Base-by-base conservation (phyloP, 2,797 vertebrate genomes). In the Siniperca obscura region DNA sequence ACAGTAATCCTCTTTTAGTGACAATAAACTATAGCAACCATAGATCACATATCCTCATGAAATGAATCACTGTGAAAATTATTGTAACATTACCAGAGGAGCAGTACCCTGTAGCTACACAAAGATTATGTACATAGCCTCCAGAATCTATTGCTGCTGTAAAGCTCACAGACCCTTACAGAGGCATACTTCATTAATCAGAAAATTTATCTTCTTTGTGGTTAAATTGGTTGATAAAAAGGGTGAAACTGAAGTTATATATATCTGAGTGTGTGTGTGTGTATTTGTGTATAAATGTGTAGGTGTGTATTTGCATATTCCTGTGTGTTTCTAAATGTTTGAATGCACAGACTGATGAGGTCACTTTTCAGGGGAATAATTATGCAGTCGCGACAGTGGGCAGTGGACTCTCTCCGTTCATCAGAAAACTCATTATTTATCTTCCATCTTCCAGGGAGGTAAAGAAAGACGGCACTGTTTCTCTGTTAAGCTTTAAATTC, bases 1-100 rank as follows among this genome's bases (percentile, higher is more conserved):
- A 34, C 65, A 80, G 76, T 91, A 93, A 92, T 92, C 83, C 80
- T 81, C 80, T 90, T 90, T 79, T 78, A 74, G 77, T 78, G 80
- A 92, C 87, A 92, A 88, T 89, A 82, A 91, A 89, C 71, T 74
- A 76, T 55, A 82, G 84, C 72, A 79, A 40, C 83, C 80, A 55
- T 82, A 86, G 72, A 90, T 90, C 78, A 84, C 81, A 78, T 75
- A 79, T 86, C 75, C 84, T 81, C 59, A 46, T 75, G 66, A 91
- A 89, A 86, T 87, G 77, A 89, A 87, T 92, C 57, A 67, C 71
- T 74, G 78, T 91, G 86, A 68, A 86, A 85, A 90, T 83, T 19
- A 87, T 83, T 84, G 69, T 72, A 83, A 81, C 80, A 84, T 87
- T 76, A 83, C 81, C 74, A 22, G 67, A 72, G 55, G 56, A 84